phyloP scores from a whole-genome alignment of 2,113 vertebrate genomes.

The zebrafish (Danio rerio) region GRCz12tu NC_133199.1:16615501-16616000 shows the following conservation, averaged over 20 bases:
- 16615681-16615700: background rate
- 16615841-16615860: background rate
- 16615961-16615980: background rate
- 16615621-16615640: too few relatives aligned
- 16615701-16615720: background rate
- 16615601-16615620: too few relatives aligned
- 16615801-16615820: background rate
- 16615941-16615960: conserved; percentile 15
- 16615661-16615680: background rate
- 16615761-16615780: conserved; percentile 28
- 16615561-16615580: too few relatives aligned
- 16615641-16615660: background rate
- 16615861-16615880: background rate
- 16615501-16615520: too few relatives aligned
- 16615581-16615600: too few relatives aligned
- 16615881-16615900: background rate
- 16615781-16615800: background rate
- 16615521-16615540: too few relatives aligned
- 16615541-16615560: too few relatives aligned
- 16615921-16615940: conserved; percentile 25
- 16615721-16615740: background rate
- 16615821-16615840: background rate
- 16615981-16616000: conserved; percentile 23
- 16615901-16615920: conserved; percentile 1
- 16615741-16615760: background rate